Conservation (phyloP, 2,797 vertebrate species). For the Cyprinella venusta region DNA sequence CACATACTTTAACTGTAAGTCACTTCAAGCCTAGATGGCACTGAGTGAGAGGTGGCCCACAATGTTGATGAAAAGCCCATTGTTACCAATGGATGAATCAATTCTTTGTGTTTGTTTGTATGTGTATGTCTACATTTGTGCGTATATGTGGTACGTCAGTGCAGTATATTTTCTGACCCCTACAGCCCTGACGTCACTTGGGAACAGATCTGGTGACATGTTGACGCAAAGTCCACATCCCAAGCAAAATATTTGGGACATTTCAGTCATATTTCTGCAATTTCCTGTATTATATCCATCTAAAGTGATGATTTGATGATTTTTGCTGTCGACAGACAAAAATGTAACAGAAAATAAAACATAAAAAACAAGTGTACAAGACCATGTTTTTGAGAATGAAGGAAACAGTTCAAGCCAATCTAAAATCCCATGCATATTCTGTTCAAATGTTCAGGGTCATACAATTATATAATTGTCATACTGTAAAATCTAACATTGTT, state of each 20-base stretch:
- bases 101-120: slow-evolving; percentile 55
- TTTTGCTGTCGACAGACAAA: neutral
- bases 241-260: slow-evolving; percentile 57
- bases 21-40: slow-evolving; percentile 32
- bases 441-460: neutral
- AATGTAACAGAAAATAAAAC: neutral
- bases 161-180: slow-evolving; percentile 60
- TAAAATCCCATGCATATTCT: neutral
- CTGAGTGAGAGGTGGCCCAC: slow-evolving; percentile 18
- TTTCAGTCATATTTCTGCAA: slow-evolving; percentile 8
- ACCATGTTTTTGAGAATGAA: neutral
- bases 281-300: slow-evolving; percentile 48
- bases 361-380: neutral
- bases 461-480: too few species aligned
- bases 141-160: slow-evolving; percentile 61
- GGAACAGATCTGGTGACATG: slow-evolving; percentile 18
- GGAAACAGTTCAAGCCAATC: neutral
- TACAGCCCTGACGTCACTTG: slow-evolving; percentile 31
- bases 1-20: slow-evolving; percentile 54
- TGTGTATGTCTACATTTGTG: slow-evolving; percentile 14
- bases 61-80: slow-evolving; percentile 20
- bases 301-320: slow-evolving; percentile 52
- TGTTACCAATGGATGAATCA: slow-evolving; percentile 66
- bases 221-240: slow-evolving; percentile 50
- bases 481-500: neutral